Evolutionary conservation across 2,888 invertebrate genomes (phyloP), one percentile per base, ranked within the genome.

Genomic region (Dryocosmus kuriphilus): DNA sequence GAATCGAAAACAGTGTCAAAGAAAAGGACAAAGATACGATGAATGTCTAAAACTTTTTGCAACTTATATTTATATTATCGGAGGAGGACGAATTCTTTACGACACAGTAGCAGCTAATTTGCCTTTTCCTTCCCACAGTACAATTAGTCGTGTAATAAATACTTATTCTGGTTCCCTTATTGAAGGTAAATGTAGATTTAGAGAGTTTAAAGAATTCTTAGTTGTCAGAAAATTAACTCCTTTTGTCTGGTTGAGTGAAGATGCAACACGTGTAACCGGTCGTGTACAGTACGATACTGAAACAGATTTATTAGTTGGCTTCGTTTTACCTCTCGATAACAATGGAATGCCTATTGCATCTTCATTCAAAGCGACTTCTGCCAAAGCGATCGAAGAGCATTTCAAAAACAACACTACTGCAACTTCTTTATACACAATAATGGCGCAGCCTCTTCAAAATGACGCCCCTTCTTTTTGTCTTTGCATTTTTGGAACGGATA

Each of bases 401-500:
- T 82, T 84, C 27, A 62, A 78, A 14, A 79, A 76, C 46, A 81
- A 75, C 19, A 78, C 30, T 19, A 24, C 78, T 27, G 80, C 84
- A 11, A 76, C 79, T 51, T 82, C 75, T 41, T 78, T 82, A 5
- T 85, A 85, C 76, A 80, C 82, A 14, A 80, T 83, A 19, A 86
- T 85, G 75, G 85, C 82, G 27, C 84, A 86, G 79, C 61, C 84
- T n/a, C 27, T 83, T 14, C 71, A 74, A 61, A 24, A 79, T 16
- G 75, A 81, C 74, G 80, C 83, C 30, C 82, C 84, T 19, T 74
- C 80, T 24, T 86, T 84, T 83, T 86, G 86, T 77, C 71, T 85
- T 14, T 77, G 75, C 41, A 30, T 86, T n/a, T 86, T 79, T 75
- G 84, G 84, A 5, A 86, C 85, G 16, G 83, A 85, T 76, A 86